Conservation (phyloP, 1,140 invertebrate genomes). For the Drosophila micromelanica region DNA sequence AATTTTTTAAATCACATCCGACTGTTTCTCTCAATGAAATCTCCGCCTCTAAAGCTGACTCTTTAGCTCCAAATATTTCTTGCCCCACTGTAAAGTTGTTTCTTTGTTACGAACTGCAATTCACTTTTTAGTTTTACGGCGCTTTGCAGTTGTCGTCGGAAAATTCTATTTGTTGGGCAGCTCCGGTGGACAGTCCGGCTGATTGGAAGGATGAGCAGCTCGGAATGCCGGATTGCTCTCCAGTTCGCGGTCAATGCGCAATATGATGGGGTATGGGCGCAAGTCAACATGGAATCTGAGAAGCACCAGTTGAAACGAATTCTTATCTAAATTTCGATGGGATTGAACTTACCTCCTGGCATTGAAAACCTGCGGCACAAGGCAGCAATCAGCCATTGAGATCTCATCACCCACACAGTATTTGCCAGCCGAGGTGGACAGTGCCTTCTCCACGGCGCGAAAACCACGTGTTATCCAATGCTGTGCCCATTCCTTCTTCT, state of each 20-base stretch:
- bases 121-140: slow-evolving; percentile 82
- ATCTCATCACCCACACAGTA: slow-evolving; percentile 97
- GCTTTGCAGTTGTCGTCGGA: slow-evolving; percentile 83
- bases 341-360: slow-evolving; percentile 88
- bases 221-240: slow-evolving; percentile 95
- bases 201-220: slow-evolving; percentile 93
- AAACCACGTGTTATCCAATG: slow-evolving; percentile 97
- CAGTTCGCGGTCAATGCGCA: slow-evolving; percentile 93
- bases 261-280: slow-evolving; percentile 94
- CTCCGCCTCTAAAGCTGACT: slow-evolving; percentile 24
- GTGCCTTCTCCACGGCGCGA: slow-evolving; percentile 93
- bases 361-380: slow-evolving; percentile 97
- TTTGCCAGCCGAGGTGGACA: slow-evolving; percentile 93
- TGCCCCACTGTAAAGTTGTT: slow-evolving; percentile 33
- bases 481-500: slow-evolving; percentile 95
- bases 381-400: slow-evolving; percentile 96
- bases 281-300: slow-evolving; percentile 94
- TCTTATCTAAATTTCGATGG: background rate
- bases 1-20: slow-evolving; percentile 79
- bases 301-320: background rate
- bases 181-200: slow-evolving; percentile 96
- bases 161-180: slow-evolving; percentile 88
- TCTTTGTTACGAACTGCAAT: slow-evolving; percentile 74
- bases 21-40: slow-evolving; percentile 71
- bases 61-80: slow-evolving; percentile 11